phyloP scores from a whole-genome alignment of 2,888 invertebrate genomes.

The Leptinotarsa juncta region DNA sequence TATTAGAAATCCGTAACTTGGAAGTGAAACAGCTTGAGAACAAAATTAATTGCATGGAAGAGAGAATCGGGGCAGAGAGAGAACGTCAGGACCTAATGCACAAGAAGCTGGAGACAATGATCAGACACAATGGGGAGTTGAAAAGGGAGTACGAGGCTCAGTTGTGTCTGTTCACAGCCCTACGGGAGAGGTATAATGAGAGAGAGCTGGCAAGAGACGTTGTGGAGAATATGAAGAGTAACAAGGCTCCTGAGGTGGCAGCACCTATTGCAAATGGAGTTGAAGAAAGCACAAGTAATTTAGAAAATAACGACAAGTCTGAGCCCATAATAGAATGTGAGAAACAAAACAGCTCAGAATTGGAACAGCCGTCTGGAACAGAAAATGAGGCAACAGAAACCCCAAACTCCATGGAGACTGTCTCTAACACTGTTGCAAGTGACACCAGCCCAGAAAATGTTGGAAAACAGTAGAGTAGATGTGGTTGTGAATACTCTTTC shows the following conservation, averaged over 20 bases:
- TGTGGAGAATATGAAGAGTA: conserved; percentile 49
- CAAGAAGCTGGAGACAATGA: conserved; percentile 78
- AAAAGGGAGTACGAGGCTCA: conserved; percentile 84
- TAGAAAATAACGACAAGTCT: background rate
- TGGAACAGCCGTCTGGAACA: background rate
- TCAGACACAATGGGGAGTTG: conserved; percentile 79
- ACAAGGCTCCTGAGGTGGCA: background rate
- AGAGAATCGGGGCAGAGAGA: conserved; percentile 78
- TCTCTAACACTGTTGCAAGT: background rate
- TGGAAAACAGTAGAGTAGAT: background rate
- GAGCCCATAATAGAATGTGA: background rate
- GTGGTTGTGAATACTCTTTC: background rate
- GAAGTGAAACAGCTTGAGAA: conserved; percentile 80
- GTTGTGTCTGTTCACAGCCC: conserved; percentile 75
- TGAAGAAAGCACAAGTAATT: background rate
- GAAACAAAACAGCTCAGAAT: background rate
- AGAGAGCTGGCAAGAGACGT: conserved; percentile 59
- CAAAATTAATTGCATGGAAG: conserved; percentile 77
- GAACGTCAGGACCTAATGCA: conserved; percentile 77
- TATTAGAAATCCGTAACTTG: conserved; percentile 81
- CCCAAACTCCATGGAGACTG: background rate
- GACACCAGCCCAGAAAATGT: conserved; percentile 1
- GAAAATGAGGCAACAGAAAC: background rate
- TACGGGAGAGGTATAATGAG: conserved; percentile 61
- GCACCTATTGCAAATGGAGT: conserved; percentile 15